Conservation (phyloP, 2,888 invertebrate genomes). For the Ichneumoninae sp. region DNA sequence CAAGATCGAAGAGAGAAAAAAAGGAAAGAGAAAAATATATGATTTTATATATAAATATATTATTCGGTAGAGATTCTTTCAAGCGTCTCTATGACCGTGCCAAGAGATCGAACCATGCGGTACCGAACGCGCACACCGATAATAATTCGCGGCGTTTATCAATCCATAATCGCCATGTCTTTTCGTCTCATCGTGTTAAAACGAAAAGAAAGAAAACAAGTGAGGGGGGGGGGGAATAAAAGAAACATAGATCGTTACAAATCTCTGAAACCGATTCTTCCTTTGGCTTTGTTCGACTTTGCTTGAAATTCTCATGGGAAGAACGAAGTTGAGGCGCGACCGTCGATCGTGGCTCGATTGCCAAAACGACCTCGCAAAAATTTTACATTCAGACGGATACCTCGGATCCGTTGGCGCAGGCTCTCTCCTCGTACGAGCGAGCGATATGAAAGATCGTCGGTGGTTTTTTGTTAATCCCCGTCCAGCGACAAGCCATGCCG, state of each 20-base stretch:
- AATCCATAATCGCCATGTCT: slow-evolving; percentile 35
- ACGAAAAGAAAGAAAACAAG: slow-evolving; percentile 15
- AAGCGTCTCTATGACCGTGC: neutral
- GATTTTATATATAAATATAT: slow-evolving; percentile 19
- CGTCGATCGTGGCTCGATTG: neutral
- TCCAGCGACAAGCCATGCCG: slow-evolving; percentile 70
- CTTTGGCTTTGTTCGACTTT: slow-evolving; percentile 44
- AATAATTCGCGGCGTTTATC: slow-evolving; percentile 19
- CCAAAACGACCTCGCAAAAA: neutral
- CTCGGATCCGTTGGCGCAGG: slow-evolving; percentile 71
- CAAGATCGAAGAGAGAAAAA: slow-evolving; percentile 10
- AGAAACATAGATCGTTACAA: slow-evolving; percentile 26
- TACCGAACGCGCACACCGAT: neutral
- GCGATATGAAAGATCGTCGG: slow-evolving; percentile 71
- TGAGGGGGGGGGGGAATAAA: slow-evolving; percentile 1
- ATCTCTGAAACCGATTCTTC: slow-evolving; percentile 31
- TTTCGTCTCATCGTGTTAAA: slow-evolving; percentile 20
- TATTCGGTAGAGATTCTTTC: slow-evolving; percentile 29
- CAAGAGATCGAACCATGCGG: neutral
- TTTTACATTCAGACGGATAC: slow-evolving; percentile 73
- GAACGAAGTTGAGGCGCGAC: slow-evolving; percentile 37
- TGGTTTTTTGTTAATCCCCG: slow-evolving; percentile 78
- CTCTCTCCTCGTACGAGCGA: slow-evolving; percentile 63
- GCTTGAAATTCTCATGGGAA: slow-evolving; percentile 48
- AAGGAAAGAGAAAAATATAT: slow-evolving; percentile 6